phyloP scores from a whole-genome alignment of 2,797 vertebrate species.

The Rostrhamus sociabilis region DNA sequence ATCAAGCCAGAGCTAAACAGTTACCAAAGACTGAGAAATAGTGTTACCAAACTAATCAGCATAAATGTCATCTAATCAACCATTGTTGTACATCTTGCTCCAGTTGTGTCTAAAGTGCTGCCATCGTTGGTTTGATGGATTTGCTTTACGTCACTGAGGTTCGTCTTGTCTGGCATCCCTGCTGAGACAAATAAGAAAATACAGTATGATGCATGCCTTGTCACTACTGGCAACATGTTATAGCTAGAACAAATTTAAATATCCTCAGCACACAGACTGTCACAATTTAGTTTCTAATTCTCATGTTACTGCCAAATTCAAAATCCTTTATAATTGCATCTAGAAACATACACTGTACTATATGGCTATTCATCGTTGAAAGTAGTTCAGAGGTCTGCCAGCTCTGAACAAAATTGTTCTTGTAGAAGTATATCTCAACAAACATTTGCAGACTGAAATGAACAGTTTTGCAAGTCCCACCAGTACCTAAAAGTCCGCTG shows the following conservation, averaged over 20 bases:
- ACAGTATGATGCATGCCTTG: not conserved
- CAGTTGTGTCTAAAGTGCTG: conserved; percentile 65
- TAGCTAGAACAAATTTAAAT: not conserved
- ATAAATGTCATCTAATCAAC: conserved; percentile 59
- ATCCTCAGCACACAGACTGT: not conserved
- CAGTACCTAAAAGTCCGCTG: not conserved
- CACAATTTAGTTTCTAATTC: not conserved
- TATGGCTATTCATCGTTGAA: not conserved
- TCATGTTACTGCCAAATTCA: not conserved
- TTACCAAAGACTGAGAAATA: conserved; percentile 76
- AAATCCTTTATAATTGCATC: not conserved
- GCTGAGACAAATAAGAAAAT: conserved; percentile 69
- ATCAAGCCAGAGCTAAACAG: not conserved
- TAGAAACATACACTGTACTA: not conserved
- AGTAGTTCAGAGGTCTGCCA: not conserved
- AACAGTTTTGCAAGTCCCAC: not conserved
- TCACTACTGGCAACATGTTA: not conserved
- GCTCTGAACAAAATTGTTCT: not conserved
- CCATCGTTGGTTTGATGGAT: conserved; percentile 71
- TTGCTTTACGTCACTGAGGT: conserved; percentile 78
- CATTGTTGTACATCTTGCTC: conserved; percentile 38
- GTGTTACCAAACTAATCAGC: conserved; percentile 68
- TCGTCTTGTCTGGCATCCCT: conserved; percentile 82
- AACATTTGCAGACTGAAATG: not conserved
- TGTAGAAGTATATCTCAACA: not conserved